Evolutionary conservation across 2,113 vertebrate genomes (phyloP), one percentile per base, ranked within the genome.

Genomic region (Eolophus roseicapilla): DNA sequence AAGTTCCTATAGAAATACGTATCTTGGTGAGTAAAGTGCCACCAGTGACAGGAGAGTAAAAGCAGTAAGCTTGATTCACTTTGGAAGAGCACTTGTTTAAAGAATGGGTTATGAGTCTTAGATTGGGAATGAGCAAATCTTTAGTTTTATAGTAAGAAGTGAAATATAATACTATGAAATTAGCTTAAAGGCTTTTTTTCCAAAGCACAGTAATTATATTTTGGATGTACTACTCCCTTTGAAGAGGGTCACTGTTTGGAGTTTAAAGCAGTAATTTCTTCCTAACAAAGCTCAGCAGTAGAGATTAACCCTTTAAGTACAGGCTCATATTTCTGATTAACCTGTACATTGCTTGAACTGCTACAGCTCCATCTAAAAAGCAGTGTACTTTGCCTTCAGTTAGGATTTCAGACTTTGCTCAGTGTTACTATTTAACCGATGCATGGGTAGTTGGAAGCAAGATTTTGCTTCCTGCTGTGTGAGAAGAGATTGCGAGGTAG

Each of bases 381-480:
- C 76, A 47, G 35, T 64, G 96, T 93, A 96, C 96, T 97, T 97
- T 97, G 95, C 70, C 90, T 96, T 94, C 79, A 31, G 92, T 93
- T 95, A 77, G 50, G 33, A 64, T 96, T 96, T 90, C 88, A 71
- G 85, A 94, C 93, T 96, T 97, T 96, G 94, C 63, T 90, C 76
- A 86, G 76, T 47, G 96, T 97, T 97, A 97, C 90, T 96, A 21
- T 96, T 97, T 97, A 96, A 96, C 96, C 50, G 16, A 39, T 53
- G n/a, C 39, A n/a, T 17, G 49, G 18, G 85, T 63, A 44, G 49
- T 29, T 92, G 68, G 29, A 81, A 79, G n/a, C 43, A 59, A 59
- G 53, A 29, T 21, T 77, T 47, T 90, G 73, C 46, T 95, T 97
- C 92, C 88, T 95, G 76, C 71, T 78, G 1, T 19, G 55, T 9